Percentiles rank a stretch among this genome's conserved stretches.
Evolutionary conservation across 2,797 vertebrate species (phyloP).

Genomic region (Netta rufina): DNA sequence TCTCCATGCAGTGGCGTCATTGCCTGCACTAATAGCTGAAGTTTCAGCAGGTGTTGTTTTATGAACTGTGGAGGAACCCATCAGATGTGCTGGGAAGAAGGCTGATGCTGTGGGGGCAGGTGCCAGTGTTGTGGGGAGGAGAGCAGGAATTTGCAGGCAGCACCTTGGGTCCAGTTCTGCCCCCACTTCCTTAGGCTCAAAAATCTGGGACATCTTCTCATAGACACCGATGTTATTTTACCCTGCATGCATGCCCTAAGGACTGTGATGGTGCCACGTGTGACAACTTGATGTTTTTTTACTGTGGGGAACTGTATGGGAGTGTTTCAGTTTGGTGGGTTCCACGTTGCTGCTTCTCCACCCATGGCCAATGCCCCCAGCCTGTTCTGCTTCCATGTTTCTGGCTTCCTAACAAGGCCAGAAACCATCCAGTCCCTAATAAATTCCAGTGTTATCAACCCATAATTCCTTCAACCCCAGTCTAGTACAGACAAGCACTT

Average conservation of each 20-base stretch:
- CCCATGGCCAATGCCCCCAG: not conserved
- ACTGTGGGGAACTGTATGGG: not conserved
- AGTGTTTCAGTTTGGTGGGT: not conserved
- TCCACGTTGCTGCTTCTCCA: rapidly evolving
- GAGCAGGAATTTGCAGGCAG: not conserved
- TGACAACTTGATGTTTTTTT: rapidly evolving
- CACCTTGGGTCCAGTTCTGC: not conserved
- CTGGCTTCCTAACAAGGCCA: not conserved
- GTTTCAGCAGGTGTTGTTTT: conserved; percentile 55
- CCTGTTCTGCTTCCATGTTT: not conserved
- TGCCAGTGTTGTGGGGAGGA: not conserved
- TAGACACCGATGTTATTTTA: not conserved
- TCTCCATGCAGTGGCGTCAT: conserved; percentile 61
- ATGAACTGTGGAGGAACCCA: conserved; percentile 27
- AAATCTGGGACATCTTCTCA: rapidly evolving
- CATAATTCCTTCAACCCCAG: conserved; percentile 21
- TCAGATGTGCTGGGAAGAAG: conserved; percentile 49
- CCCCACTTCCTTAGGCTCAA: not conserved
- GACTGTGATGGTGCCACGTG: rapidly evolving
- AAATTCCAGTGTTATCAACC: conserved; percentile 61
- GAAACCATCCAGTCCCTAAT: conserved; percentile 15
- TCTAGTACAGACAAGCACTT: conserved; percentile 37
- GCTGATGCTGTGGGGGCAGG: not conserved
- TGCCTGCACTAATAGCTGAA: conserved; percentile 59
- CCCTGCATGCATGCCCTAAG: rapidly evolving